Evolutionary conservation across 1,140 invertebrate genomes (phyloP).

Genomic region (Lepidotrigona ventralis): DNA sequence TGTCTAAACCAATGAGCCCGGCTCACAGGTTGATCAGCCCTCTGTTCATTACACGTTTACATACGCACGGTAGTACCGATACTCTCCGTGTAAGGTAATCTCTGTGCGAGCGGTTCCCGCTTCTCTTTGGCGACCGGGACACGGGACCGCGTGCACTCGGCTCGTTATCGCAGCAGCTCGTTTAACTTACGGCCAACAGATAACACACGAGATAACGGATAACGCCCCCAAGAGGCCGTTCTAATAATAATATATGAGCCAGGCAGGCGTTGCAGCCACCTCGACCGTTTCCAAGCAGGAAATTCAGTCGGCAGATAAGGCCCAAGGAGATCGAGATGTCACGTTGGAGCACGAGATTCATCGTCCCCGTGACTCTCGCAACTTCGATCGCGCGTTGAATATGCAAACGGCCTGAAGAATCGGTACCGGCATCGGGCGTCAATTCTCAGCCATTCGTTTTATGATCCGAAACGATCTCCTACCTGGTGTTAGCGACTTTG

Average conservation of each 20-base stretch:
- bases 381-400: slow-evolving; percentile 13
- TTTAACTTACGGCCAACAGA: slow-evolving; percentile 28
- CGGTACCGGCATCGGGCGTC: neutral
- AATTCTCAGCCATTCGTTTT: neutral
- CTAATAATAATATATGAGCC: slow-evolving; percentile 39
- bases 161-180: slow-evolving; percentile 38
- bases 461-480: neutral
- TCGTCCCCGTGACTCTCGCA: neutral
- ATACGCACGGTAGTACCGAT: neutral
- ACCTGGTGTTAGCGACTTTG: neutral
- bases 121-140: neutral
- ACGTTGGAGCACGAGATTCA: slow-evolving; percentile 49
- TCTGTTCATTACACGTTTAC: neutral
- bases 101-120: neutral
- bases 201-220: slow-evolving; percentile 50
- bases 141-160: neutral
- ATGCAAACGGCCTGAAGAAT: slow-evolving; percentile 7
- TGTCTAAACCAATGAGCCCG: slow-evolving; percentile 56
- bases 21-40: slow-evolving; percentile 41
- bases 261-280: neutral
- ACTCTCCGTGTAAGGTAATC: slow-evolving; percentile 1
- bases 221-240: slow-evolving; percentile 52
- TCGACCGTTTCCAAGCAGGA: slow-evolving; percentile 46
- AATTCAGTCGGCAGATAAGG: slow-evolving; percentile 33
- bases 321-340: slow-evolving; percentile 53